Evolutionary conservation across 2,113 vertebrate species (phyloP).

Genomic region (Ptilonorhynchus violaceus): DNA sequence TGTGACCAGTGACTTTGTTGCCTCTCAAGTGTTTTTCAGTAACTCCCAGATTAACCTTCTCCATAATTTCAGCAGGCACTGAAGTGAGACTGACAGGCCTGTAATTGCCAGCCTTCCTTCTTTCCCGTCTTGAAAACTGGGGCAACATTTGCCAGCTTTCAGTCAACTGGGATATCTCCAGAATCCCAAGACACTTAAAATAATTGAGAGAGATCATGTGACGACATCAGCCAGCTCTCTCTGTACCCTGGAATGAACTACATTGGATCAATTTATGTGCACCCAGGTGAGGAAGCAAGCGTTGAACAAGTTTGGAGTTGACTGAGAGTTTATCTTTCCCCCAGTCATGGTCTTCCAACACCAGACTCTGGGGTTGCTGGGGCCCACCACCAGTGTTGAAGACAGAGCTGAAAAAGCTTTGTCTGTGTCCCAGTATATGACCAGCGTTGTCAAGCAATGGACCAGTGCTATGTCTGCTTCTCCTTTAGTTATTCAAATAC

Average conservation of each 20-base stretch:
- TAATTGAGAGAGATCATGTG: background rate
- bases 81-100: background rate
- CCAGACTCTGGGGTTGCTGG: accelerated
- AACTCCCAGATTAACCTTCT: background rate
- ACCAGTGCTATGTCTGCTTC: background rate
- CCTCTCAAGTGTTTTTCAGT: background rate
- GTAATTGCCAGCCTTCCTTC: background rate
- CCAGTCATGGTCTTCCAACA: background rate
- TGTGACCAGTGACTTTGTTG: background rate
- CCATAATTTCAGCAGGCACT: background rate
- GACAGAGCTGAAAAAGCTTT: background rate
- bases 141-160: background rate
- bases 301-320: background rate
- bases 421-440: background rate
- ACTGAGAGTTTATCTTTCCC: background rate
- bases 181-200: background rate
- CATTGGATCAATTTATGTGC: background rate
- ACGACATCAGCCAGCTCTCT: background rate
- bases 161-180: background rate
- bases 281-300: background rate
- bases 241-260: background rate
- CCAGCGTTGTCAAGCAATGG: accelerated
- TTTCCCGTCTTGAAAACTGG: background rate
- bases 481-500: background rate
- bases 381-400: background rate